Percentiles rank a stretch among this genome's conserved stretches.
Evolutionary conservation across 2,113 vertebrate genomes (phyloP).

Genomic region (Notiomystis cincta): DNA sequence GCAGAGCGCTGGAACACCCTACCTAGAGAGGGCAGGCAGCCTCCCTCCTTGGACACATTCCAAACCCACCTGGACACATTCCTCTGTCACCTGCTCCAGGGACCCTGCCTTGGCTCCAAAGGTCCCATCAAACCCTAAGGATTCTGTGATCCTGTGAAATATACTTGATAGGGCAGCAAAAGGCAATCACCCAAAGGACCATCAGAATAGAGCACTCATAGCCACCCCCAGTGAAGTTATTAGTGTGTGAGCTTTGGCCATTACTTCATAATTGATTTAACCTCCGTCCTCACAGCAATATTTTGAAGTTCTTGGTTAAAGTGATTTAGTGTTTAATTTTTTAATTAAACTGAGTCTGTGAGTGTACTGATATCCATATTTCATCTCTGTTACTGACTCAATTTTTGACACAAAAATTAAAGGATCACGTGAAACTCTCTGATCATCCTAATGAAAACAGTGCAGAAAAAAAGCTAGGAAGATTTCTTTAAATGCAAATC

Average conservation of each 20-base stretch:
- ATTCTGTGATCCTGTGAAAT: neutral
- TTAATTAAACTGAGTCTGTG: constrained; percentile 37
- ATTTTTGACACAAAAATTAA: constrained; percentile 21
- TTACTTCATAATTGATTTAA: constrained; percentile 52
- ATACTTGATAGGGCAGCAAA: neutral
- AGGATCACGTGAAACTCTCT: neutral
- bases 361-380: neutral
- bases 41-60: neutral
- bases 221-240: neutral
- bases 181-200: neutral
- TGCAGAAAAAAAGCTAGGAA: neutral
- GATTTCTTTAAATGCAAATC: constrained; percentile 25
- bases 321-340: constrained; percentile 38
- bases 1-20: neutral
- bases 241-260: constrained; percentile 2
- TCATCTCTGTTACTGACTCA: neutral
- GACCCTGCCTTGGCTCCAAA: neutral
- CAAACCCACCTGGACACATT: accelerated
- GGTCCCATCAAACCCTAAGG: neutral
- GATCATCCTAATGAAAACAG: neutral
- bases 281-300: constrained; percentile 31
- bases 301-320: constrained; percentile 49
- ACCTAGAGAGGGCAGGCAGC: accelerated
- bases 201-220: neutral
- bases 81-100: neutral